Conservation (phyloP, 1,140 invertebrate genomes). For the Mamestra configurata region DNA sequence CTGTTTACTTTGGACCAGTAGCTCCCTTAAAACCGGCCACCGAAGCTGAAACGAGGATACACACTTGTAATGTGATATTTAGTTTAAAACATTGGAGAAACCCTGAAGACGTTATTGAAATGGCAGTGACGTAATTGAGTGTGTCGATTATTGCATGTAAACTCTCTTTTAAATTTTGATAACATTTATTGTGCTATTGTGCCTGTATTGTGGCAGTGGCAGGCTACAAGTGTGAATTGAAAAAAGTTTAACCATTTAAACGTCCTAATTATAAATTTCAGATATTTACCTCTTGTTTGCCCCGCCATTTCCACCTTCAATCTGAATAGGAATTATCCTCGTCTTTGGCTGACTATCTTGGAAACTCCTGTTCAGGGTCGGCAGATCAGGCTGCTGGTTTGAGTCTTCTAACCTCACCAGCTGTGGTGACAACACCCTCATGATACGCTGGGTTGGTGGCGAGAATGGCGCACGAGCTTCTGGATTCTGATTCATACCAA, state of each 20-base stretch:
- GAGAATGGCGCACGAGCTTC: conserved; percentile 69
- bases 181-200: neutral
- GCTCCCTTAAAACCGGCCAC: conserved; percentile 85
- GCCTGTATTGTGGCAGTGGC: neutral
- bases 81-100: neutral
- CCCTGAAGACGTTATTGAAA: neutral
- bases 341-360: conserved; percentile 82
- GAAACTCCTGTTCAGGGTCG: conserved; percentile 76
- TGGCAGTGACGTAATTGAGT: neutral
- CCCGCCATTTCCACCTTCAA: conserved; percentile 81
- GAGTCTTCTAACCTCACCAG: conserved; percentile 81
- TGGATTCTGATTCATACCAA: conserved; percentile 81
- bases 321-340: conserved; percentile 88
- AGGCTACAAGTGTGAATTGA: neutral
- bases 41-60: conserved; percentile 83
- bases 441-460: conserved; percentile 84
- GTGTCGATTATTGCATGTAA: neutral
- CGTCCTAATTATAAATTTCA: conserved; percentile 17
- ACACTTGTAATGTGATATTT: conserved; percentile 45
- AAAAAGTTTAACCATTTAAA: neutral
- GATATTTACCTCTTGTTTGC: conserved; percentile 78
- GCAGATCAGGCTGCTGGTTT: conserved; percentile 73
- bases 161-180: neutral
- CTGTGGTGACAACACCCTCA: conserved; percentile 85
- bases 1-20: conserved; percentile 83